Evolutionary conservation across 1,140 invertebrate genomes (phyloP).

Genomic region (Dendrolimus punctatus): DNA sequence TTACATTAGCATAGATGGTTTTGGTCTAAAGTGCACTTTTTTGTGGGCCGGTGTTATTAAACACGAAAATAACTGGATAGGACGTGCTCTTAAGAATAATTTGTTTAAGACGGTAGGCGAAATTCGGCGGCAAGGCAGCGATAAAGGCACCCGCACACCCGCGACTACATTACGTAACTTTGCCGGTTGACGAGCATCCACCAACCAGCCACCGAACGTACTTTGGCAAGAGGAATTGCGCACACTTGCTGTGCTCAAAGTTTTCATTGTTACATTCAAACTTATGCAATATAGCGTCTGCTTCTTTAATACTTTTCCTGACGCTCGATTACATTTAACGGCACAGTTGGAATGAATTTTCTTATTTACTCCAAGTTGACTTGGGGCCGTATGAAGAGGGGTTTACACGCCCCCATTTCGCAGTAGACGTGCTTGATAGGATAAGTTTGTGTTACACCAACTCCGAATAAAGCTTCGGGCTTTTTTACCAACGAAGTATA

Average conservation of each 20-base stretch:
- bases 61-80: too few species aligned
- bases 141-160: slow-evolving; percentile 5
- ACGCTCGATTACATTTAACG: slow-evolving; percentile 67
- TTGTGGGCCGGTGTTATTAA: too few species aligned
- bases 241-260: slow-evolving; percentile 59
- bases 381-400: slow-evolving; percentile 45
- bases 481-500: too few species aligned
- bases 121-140: not conserved
- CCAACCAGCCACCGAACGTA: slow-evolving; percentile 18
- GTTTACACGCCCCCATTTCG: slow-evolving; percentile 47
- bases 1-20: too few species aligned
- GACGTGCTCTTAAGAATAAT: not conserved
- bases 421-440: slow-evolving; percentile 47
- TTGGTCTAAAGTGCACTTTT: too few species aligned
- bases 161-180: slow-evolving; percentile 24
- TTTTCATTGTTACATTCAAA: slow-evolving; percentile 68
- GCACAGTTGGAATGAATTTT: slow-evolving; percentile 60
- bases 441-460: slow-evolving; percentile 23
- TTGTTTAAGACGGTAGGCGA: slow-evolving; percentile 6
- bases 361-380: slow-evolving; percentile 61
- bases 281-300: slow-evolving; percentile 68
- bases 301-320: slow-evolving; percentile 67
- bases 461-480: not conserved
- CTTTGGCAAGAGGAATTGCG: slow-evolving; percentile 52
- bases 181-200: slow-evolving; percentile 29